Base-by-base conservation (phyloP, 53 echinoderm and acorn worm genomes). In the Paelopatides confundens region DNA sequence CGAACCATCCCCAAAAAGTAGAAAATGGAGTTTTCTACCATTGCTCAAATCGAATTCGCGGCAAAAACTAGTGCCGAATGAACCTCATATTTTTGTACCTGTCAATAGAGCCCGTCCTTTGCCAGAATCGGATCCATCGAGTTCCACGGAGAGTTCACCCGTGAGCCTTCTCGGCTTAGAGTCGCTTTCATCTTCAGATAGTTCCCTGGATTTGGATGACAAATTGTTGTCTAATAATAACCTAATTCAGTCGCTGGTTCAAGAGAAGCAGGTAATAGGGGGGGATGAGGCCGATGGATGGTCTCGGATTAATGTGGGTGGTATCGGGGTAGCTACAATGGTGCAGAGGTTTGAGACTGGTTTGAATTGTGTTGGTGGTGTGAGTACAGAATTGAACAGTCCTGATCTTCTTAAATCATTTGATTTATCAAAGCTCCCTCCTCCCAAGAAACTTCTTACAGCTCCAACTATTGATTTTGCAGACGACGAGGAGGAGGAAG, bases 381-480 rank as follows among this genome's bases (percentile, higher is more conserved):
- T 36, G 18, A 11, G 8, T 35, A 13, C 12, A 11, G 11, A 13
- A 11, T 11, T 18, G 12, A 52, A 18, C 53, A 9, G 12, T 27
- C 8, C 1, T 64, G 30, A 27, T 0, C 12, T 12, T 17, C 64
- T 27, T 17, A 30, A 30, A 27, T 17, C 64, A 27, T 5, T 27
- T 29, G 69, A 68, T 17, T 35, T 13, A 36, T 36, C 69, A 35
- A 27, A 48, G 31, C 3, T 52, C 31, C 17, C 58, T 54, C 81
- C 34, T 54, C 81, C 34, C 14, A 81, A 54, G 14, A 54, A 32
- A 31, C 31, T 26, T 33, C 81, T 81, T n/a, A 81, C 32, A 53
- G 81, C 81, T 81, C 58, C 51, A 51, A 51, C 30, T 81, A 46
- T 81, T 81, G 49, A 51, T 81, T 54, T 81, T 81, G 53, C 81